Conservation (phyloP, 2,888 invertebrate species). For the Dinocampus coccinellae region DNA sequence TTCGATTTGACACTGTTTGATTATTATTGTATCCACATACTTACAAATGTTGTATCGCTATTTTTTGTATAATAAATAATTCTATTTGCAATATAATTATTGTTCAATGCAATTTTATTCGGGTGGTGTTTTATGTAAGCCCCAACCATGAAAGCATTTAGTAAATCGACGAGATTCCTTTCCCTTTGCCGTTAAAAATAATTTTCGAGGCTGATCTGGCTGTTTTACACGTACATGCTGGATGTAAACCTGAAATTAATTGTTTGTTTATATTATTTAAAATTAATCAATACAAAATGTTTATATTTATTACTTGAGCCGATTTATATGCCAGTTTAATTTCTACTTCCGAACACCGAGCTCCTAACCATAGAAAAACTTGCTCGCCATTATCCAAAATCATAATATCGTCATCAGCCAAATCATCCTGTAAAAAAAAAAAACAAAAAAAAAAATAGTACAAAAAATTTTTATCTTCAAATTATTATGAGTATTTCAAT, state of each 20-base stretch:
- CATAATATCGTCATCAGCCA: conserved; percentile 99
- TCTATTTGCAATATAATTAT: not conserved
- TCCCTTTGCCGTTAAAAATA: conserved; percentile 94
- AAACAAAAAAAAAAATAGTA: conserved; percentile 22
- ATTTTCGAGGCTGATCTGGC: conserved; percentile 89
- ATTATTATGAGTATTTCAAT: not conserved
- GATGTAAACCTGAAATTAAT: conserved; percentile 86
- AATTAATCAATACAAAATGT: conserved; percentile 18
- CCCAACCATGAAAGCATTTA: conserved; percentile 99
- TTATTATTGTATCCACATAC: not conserved
- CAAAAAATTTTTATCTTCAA: conserved; percentile 14
- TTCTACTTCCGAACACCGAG: conserved; percentile 97
- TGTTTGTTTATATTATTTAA: conserved; percentile 28
- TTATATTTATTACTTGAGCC: conserved; percentile 92
- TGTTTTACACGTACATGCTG: conserved; percentile 97
- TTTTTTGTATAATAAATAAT: not conserved
- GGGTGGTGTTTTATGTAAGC: conserved; percentile 85
- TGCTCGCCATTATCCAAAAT: conserved; percentile 98
- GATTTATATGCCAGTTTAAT: conserved; percentile 98
- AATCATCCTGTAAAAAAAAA: conserved; percentile 82
- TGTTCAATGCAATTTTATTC: conserved; percentile 71
- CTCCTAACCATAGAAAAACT: conserved; percentile 97
- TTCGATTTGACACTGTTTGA: not conserved
- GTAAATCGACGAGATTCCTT: conserved; percentile 96
- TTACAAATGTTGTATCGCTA: not conserved